Conservation (phyloP, 1,140 invertebrate genomes). For the Orchesella cincta region DNA sequence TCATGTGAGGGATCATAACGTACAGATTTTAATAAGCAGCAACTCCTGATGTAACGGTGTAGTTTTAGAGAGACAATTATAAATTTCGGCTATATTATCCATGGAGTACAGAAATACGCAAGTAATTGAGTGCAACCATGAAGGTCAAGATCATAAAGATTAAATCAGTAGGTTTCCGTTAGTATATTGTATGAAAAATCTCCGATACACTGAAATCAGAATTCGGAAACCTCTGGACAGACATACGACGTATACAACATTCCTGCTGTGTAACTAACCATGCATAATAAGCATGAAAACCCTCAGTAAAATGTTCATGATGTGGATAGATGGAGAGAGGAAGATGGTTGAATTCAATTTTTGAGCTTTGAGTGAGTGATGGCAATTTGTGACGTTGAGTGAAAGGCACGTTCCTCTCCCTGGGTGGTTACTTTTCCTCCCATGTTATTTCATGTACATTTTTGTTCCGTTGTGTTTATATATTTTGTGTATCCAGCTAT, state of each 20-base stretch:
- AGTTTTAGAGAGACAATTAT: no score
- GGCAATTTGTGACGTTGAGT: conserved; percentile 21
- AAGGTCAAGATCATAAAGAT: no score
- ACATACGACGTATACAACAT: neutral
- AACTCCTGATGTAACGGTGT: no score
- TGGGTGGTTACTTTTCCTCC: neutral
- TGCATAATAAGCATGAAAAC: neutral
- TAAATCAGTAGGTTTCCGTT: no score
- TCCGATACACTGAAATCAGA: no score
- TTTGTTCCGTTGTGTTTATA: neutral
- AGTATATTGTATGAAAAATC: no score
- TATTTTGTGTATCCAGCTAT: neutral
- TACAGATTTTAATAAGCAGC: no score
- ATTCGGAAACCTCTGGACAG: no score
- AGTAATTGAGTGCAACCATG: no score
- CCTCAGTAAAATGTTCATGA: neutral
- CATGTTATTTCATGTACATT: neutral
- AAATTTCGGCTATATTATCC: no score
- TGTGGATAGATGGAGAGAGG: neutral
- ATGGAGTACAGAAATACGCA: no score
- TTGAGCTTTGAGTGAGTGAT: conserved; percentile 10
- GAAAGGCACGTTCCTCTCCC: conserved; percentile 19
- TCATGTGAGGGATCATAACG: no score
- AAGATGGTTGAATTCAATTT: conserved; percentile 14
- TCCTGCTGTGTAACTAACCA: neutral